Conservation (phyloP, 2,888 invertebrate species). For the Silvanus unidentatus region DNA sequence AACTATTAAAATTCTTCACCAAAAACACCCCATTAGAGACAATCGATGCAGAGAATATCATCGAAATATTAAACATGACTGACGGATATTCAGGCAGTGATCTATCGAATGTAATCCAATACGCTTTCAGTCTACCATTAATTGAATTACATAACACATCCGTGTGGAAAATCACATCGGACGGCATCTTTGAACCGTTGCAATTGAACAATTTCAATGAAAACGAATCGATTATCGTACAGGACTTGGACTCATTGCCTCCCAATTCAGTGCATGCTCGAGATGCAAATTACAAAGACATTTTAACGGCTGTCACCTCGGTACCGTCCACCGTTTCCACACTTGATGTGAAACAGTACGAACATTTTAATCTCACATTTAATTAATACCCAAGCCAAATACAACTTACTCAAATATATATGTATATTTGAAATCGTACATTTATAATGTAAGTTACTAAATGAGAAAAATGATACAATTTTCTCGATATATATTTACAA, state of each 20-base stretch:
- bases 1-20: conserved; percentile 34
- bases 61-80: conserved; percentile 42
- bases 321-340: too few species aligned
- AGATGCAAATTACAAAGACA: background rate
- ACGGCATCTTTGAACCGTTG: conserved; percentile 32
- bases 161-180: conserved; percentile 37
- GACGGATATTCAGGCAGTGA: conserved; percentile 54
- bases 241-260: background rate
- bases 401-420: too few species aligned
- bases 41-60: conserved; percentile 14
- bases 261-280: background rate
- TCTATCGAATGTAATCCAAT: conserved; percentile 46
- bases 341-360: too few species aligned
- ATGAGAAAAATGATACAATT: too few species aligned
- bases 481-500: too few species aligned
- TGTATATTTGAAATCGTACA: too few species aligned
- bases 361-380: too few species aligned
- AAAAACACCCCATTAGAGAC: conserved; percentile 25
- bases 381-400: too few species aligned
- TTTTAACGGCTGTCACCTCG: too few species aligned
- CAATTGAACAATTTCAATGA: background rate
- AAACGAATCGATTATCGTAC: too few species aligned
- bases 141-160: conserved; percentile 45
- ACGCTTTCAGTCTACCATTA: conserved; percentile 41
- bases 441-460: too few species aligned